Percentiles rank a stretch among this genome's conserved stretches.
Evolutionary conservation across 37 sponge, comb jelly and placozoan genomes (phyloP).

Genomic region (Chondrilla cf. caribensis): DNA sequence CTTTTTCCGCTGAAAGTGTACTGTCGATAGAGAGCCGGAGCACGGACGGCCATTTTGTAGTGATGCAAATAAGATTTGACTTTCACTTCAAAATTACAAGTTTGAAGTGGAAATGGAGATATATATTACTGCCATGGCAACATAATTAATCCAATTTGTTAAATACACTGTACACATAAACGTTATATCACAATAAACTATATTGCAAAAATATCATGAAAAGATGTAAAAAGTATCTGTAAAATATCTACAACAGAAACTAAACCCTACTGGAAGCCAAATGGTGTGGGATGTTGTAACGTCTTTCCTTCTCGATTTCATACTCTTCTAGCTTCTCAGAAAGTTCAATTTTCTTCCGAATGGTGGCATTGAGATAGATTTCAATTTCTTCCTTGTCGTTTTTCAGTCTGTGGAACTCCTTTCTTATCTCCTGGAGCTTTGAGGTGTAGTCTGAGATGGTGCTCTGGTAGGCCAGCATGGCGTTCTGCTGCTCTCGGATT

Average conservation of each 20-base stretch:
- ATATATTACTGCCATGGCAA: too few species aligned
- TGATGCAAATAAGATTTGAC: too few species aligned
- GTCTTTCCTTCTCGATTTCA: slow-evolving; percentile 66
- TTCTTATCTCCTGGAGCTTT: slow-evolving; percentile 45
- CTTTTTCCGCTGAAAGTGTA: too few species aligned
- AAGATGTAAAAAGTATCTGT: too few species aligned
- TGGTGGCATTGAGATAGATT: slow-evolving; percentile 59
- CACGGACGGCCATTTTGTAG: too few species aligned
- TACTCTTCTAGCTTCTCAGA: slow-evolving; percentile 69
- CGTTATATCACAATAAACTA: too few species aligned
- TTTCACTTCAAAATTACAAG: too few species aligned
- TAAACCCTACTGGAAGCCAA: slow-evolving; percentile 52
- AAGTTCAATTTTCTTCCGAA: slow-evolving; percentile 69
- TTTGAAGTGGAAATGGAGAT: too few species aligned
- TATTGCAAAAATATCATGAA: too few species aligned
- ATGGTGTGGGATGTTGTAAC: slow-evolving; percentile 40
- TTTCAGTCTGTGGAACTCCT: slow-evolving; percentile 50
- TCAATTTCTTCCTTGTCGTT: slow-evolving; percentile 47
- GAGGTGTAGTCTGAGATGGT: slow-evolving; percentile 9
- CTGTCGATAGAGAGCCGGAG: too few species aligned
- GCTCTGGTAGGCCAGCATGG: not conserved
- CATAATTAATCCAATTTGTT: too few species aligned
- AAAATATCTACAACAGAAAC: not conserved
- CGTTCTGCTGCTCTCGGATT: not conserved
- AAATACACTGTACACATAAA: too few species aligned